Conservation (phyloP, 2,113 vertebrate species). For the Sigmodon hispidus region DNA sequence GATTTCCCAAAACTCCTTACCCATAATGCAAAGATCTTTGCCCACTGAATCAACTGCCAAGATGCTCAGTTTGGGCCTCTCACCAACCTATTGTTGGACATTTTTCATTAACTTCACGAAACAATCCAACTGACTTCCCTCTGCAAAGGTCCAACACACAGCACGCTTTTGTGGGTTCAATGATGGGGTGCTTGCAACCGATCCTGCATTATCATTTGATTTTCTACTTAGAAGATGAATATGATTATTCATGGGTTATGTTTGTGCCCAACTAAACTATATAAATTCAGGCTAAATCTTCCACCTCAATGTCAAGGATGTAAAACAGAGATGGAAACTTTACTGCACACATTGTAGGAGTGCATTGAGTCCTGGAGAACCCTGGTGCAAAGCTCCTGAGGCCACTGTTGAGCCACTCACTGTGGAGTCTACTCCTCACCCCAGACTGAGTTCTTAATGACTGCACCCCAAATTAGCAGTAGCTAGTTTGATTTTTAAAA, state of each 20-base stretch:
- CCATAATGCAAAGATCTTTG: conserved; percentile 75
- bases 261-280: conserved; percentile 79
- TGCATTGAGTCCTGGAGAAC: conserved; percentile 60
- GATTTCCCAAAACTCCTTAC: conserved; percentile 70
- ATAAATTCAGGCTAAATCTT: conserved; percentile 84
- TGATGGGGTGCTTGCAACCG: conserved; percentile 70
- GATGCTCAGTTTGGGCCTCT: not conserved
- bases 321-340: conserved; percentile 72
- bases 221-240: conserved; percentile 83
- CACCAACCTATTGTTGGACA: conserved; percentile 2
- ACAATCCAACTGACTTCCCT: conserved; percentile 47
- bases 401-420: conserved; percentile 2
- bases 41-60: conserved; percentile 72
- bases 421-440: conserved; percentile 39
- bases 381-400: conserved; percentile 51
- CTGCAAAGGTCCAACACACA: conserved; percentile 31
- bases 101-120: conserved; percentile 62
- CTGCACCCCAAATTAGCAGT: conserved; percentile 22
- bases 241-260: conserved; percentile 77
- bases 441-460: conserved; percentile 52
- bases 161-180: conserved; percentile 54
- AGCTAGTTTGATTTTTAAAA: conserved; percentile 50
- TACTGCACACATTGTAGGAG: conserved; percentile 69
- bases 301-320: conserved; percentile 80
- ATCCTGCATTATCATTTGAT: conserved; percentile 72